Percentiles rank a stretch among this genome's conserved stretches.
These are phyloP conservation scores for Nomada hirtipes DNA, from an alignment of 2,888 invertebrate genomes.

Conservation along the genomic window DNA sequence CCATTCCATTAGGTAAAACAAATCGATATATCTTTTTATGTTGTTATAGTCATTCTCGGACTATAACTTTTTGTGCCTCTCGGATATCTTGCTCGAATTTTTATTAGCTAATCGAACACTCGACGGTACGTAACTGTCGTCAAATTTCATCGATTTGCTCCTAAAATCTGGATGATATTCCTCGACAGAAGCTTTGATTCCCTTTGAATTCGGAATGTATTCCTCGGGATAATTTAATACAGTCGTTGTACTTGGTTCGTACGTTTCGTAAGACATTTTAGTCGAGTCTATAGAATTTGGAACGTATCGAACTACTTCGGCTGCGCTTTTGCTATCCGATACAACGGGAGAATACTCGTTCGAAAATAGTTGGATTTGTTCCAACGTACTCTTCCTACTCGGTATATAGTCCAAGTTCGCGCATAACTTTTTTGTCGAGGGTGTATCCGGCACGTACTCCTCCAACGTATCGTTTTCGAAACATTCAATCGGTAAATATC, in stretches of 20 bases:
- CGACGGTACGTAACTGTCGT: constrained; percentile 77
- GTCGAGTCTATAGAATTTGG: constrained; percentile 72
- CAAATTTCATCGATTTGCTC: constrained; percentile 75
- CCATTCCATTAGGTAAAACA: not conserved
- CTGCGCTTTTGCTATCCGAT: constrained; percentile 16
- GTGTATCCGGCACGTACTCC: constrained; percentile 74
- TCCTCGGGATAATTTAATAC: constrained; percentile 56
- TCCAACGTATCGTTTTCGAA: constrained; percentile 59
- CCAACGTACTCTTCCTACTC: constrained; percentile 74
- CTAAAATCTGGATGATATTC: constrained; percentile 77
- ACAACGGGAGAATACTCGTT: constrained; percentile 75
- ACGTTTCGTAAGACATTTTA: constrained; percentile 65
- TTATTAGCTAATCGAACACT: constrained; percentile 39
- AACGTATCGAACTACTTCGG: constrained; percentile 65
- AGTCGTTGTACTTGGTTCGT: constrained; percentile 69
- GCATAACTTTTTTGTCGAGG: constrained; percentile 58
- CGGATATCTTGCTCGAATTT: constrained; percentile 34
- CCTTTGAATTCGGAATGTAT: constrained; percentile 76
- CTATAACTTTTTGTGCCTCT: constrained; percentile 24
- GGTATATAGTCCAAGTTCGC: constrained; percentile 73
- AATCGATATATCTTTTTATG: constrained; percentile 28
- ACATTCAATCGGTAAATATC: constrained; percentile 42
- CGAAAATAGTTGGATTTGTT: constrained; percentile 61
- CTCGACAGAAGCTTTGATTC: constrained; percentile 66
- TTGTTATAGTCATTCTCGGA: constrained; percentile 16